Base-by-base conservation (phyloP, 53 echinoderm and acorn worm species). In the Holothuria leucospilota region DNA sequence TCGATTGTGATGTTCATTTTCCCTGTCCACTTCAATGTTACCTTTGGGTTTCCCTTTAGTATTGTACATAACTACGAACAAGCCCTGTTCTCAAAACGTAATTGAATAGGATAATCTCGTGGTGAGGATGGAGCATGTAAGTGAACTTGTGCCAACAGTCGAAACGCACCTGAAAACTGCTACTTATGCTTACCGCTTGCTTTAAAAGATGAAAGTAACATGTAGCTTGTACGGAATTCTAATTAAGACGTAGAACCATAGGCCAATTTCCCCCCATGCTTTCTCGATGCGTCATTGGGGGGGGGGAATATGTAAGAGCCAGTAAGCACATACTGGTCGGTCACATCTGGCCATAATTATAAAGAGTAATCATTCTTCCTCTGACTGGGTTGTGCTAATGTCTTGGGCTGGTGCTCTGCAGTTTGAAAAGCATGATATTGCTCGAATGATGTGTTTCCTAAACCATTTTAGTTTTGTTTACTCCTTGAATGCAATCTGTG, bases 101-200 rank as follows among this genome's bases (percentile, higher is more conserved):
- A 46, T 46, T 7, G 8, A n/a, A 83, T 87, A 85, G 1, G 94
- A 51, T 6, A 90, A 28, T 15, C 90, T 66, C 2, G 94, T 92
- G 3, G 81, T 69, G 2, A 94, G 86, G 11, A 94, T n/a, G n/a
- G n/a, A n/a, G n/a, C n/a, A n/a, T n/a, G n/a, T n/a, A 84, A 29
- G 9, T 92, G 56, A 1, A 94, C 85, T 49, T 94, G 89, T 39
- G 89, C 90, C 66, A 92, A 72, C 25, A 94, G 69, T 20, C 92
- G 70, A 11, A 94, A n/a, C n/a, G 85, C 20, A 62, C 60, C 28
- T 94, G 92, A 39, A 46, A 86, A 65, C 79, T 84, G 62, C n/a
- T 91, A 91, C 69, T 91, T 94, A 4, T 69, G 88, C 59, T 94
- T 94, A 13, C 82, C 82, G 5, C 79, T 86, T 8, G 87, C 91